phyloP scores from a whole-genome alignment of 2,113 vertebrate genomes.

The Burhinus bistriatus region DNA sequence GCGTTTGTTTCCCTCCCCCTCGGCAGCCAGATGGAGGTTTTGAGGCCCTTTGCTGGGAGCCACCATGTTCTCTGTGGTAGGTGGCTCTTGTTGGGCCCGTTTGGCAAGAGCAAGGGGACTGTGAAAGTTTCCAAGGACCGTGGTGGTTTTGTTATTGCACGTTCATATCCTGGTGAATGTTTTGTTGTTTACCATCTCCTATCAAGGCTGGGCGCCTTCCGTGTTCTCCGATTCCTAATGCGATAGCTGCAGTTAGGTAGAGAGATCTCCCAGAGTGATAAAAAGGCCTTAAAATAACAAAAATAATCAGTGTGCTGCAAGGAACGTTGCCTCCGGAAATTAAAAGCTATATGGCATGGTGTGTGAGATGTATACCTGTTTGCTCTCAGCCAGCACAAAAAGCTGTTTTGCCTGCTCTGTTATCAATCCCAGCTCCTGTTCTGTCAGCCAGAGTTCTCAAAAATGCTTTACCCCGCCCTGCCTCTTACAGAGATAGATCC shows the following conservation, averaged over 20 bases:
- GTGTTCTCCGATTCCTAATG: not conserved
- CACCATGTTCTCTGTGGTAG: rapidly evolving
- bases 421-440: not conserved
- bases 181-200: not conserved
- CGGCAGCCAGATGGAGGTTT: not conserved
- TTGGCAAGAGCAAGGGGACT: not conserved
- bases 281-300: not conserved
- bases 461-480: not conserved
- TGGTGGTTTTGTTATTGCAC: rapidly evolving
- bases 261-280: not conserved
- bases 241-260: not conserved
- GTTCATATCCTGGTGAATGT: not conserved
- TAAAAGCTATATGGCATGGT: not conserved
- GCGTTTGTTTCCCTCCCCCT: not conserved
- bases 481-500: not conserved
- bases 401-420: not conserved
- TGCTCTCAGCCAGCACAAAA: not conserved
- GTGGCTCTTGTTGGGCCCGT: not conserved
- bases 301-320: not conserved
- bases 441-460: not conserved
- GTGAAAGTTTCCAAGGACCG: not conserved
- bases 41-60: not conserved
- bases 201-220: not conserved
- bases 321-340: constrained; percentile 33
- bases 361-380: not conserved